A percentile compares a stretch with the other conserved stretches of the same genome.
Evolutionary conservation across 2,113 vertebrate genomes (phyloP).

Genomic region (Petrocephalus microphthalmus): DNA sequence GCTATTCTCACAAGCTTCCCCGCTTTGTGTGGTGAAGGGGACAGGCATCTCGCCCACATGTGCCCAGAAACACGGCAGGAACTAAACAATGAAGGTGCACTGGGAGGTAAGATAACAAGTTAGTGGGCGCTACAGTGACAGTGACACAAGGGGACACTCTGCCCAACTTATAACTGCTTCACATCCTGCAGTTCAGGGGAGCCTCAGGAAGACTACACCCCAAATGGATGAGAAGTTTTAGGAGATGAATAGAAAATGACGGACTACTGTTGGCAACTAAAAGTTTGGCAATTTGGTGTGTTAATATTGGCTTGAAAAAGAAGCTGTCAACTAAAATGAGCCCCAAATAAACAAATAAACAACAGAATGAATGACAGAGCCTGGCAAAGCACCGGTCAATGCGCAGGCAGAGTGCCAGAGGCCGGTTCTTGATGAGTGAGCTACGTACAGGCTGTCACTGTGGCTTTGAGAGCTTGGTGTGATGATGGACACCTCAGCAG

Average conservation of each 20-base stretch:
- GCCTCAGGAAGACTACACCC: neutral
- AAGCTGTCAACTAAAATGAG: neutral
- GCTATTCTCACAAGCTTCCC: neutral
- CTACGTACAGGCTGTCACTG: neutral
- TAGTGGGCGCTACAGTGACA: neutral
- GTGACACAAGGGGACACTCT: neutral
- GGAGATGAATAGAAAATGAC: neutral
- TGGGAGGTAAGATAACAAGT: neutral
- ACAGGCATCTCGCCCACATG: neutral
- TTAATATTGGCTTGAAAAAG: neutral
- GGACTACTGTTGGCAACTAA: neutral
- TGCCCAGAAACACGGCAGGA: neutral
- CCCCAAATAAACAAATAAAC: neutral
- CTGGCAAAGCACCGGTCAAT: neutral
- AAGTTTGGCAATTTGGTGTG: neutral
- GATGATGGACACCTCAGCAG: neutral
- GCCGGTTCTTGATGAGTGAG: neutral
- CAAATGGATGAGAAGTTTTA: neutral
- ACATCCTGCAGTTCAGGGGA: neutral
- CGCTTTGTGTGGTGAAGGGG: neutral
- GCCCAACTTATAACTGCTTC: neutral
- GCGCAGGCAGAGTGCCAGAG: neutral
- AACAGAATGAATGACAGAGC: neutral
- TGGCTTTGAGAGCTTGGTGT: neutral
- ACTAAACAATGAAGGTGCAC: conserved; percentile 1